A percentile compares a stretch with the other conserved stretches of the same genome.
These are phyloP conservation scores for Turnix velox DNA, from an alignment of 2,113 vertebrate species.

Conservation along the genomic window DNA sequence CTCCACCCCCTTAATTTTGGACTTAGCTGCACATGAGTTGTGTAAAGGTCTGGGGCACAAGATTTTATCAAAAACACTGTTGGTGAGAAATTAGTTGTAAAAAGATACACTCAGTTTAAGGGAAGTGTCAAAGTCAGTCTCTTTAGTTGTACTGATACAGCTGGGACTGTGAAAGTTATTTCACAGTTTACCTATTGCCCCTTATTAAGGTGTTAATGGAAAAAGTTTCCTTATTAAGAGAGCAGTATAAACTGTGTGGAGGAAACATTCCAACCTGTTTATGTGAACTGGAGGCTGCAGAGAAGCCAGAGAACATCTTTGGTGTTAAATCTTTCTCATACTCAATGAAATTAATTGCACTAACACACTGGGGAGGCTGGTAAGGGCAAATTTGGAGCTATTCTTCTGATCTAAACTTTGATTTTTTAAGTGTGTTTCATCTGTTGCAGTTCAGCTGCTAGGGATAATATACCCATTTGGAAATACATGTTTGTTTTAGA, in stretches of 20 bases:
- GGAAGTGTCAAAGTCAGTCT: background rate
- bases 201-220: constrained; percentile 45
- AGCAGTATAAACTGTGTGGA: constrained; percentile 41
- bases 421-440: background rate
- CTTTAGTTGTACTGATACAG: background rate
- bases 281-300: constrained; percentile 51
- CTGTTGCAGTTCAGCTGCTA: background rate
- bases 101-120: background rate
- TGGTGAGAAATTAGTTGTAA: background rate
- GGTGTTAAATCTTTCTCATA: background rate
- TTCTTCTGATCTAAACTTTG: background rate
- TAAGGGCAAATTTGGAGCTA: background rate
- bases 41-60: background rate
- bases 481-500: background rate
- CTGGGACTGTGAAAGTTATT: constrained; percentile 5
- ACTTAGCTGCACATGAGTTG: background rate
- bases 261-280: constrained; percentile 61
- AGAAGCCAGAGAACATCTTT: background rate
- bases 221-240: constrained; percentile 66
- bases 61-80: background rate
- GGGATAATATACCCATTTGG: background rate
- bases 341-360: background rate
- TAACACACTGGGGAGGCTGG: background rate
- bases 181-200: constrained; percentile 34
- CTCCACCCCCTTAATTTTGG: background rate